Evolutionary conservation across 2,888 invertebrate species (phyloP).

Genomic region (Poecilus cupreus): DNA sequence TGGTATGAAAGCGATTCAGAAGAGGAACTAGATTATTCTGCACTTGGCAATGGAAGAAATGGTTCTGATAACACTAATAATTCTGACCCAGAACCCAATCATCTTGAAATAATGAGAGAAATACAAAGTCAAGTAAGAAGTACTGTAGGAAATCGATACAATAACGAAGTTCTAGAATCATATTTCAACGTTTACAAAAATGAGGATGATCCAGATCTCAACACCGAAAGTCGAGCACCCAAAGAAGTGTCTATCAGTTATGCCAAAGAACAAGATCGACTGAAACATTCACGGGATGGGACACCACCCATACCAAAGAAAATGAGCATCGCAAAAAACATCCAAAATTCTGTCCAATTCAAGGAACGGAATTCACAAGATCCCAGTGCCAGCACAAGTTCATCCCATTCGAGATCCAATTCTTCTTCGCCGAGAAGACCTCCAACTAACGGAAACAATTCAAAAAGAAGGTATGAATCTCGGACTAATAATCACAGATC

Average conservation of each 20-base stretch:
- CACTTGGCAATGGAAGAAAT: neutral
- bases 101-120: neutral
- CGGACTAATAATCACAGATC: no score
- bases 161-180: constrained; percentile 34
- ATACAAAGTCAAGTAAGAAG: constrained; percentile 27
- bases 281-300: neutral
- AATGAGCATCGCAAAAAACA: no score
- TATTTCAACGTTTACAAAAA: constrained; percentile 22
- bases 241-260: neutral
- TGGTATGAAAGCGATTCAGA: constrained; percentile 11
- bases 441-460: no score
- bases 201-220: neutral
- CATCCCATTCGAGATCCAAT: no score
- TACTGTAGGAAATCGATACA: constrained; percentile 34
- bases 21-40: neutral
- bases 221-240: neutral
- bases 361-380: no score
- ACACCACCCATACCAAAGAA: no score
- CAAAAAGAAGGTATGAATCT: no score
- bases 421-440: no score
- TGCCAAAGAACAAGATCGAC: constrained; percentile 22
- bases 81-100: neutral
- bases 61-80: neutral
- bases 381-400: no score
- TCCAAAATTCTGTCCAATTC: no score